These are phyloP conservation scores for Narcine bancroftii DNA, from an alignment of 2,113 vertebrate genomes.

Conservation along the genomic window DNA sequence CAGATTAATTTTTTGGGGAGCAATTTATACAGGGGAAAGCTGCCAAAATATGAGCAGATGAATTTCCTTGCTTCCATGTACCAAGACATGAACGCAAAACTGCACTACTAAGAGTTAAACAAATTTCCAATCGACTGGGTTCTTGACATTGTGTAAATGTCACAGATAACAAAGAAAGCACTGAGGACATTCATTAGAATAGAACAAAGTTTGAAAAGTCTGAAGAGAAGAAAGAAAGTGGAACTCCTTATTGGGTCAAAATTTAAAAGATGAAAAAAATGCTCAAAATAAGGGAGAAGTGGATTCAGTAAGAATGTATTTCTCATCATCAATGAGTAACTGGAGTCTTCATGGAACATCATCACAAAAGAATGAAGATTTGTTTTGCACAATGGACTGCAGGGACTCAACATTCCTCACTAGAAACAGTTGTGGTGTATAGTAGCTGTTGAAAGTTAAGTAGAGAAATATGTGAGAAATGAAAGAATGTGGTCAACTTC, in stretches of 20 bases:
- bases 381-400: not conserved
- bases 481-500: not conserved
- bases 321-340: not conserved
- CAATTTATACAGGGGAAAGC: too few species aligned
- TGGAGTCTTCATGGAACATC: not conserved
- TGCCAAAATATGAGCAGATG: too few species aligned
- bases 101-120: too few species aligned
- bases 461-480: conserved; percentile 3
- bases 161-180: not conserved
- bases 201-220: not conserved
- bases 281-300: not conserved
- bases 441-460: conserved; percentile 8
- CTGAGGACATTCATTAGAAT: not conserved
- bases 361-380: conserved; percentile 7
- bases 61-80: too few species aligned
- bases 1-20: too few species aligned
- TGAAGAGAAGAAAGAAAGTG: not conserved
- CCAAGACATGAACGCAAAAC: too few species aligned
- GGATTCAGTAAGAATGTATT: not conserved
- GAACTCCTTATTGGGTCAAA: not conserved
- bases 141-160: too few species aligned
- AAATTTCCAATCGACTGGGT: too few species aligned
- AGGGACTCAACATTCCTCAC: not conserved
- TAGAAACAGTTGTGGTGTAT: not conserved
- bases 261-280: not conserved